Evolutionary conservation across 2,113 vertebrate genomes (phyloP).

Genomic region (Lontra canadensis): DNA sequence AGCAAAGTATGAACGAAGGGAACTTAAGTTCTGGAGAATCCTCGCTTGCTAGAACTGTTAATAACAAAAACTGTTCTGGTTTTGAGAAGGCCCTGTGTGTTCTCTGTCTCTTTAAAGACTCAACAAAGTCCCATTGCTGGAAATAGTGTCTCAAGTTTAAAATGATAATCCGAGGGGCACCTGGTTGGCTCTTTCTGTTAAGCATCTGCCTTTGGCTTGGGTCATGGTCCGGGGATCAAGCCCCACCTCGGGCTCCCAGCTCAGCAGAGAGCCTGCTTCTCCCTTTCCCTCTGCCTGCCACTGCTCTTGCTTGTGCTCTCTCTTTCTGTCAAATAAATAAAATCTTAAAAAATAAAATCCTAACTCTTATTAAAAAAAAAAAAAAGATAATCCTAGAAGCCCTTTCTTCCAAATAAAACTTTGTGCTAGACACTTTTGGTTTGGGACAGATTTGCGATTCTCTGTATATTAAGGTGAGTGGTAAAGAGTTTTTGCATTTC

Average conservation of each 20-base stretch:
- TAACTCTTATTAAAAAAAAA: background rate
- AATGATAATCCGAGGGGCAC: constrained; percentile 12
- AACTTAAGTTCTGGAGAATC: constrained; percentile 58
- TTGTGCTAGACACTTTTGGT: constrained; percentile 65
- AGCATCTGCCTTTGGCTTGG: background rate
- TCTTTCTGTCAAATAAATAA: background rate
- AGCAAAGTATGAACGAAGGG: constrained; percentile 33
- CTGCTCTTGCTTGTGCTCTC: background rate
- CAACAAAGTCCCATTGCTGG: constrained; percentile 20
- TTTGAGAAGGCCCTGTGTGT: constrained; percentile 22
- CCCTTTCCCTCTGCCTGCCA: background rate
- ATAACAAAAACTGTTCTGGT: constrained; percentile 33
- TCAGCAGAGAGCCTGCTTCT: background rate
- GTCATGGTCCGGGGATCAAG: background rate
- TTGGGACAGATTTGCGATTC: constrained; percentile 61
- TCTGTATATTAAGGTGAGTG: constrained; percentile 72
- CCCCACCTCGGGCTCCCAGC: background rate
- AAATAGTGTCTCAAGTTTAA: constrained; percentile 60
- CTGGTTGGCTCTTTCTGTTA: background rate
- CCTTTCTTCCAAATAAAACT: constrained; percentile 59
- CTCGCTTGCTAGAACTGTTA: constrained; percentile 28
- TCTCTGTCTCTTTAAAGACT: constrained; percentile 56
- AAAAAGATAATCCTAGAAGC: constrained; percentile 8
- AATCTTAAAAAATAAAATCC: background rate
- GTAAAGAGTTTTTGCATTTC: constrained; percentile 36